Evolutionary conservation across 1,140 invertebrate genomes (phyloP).

Genomic region (Calephelis nemesis): DNA sequence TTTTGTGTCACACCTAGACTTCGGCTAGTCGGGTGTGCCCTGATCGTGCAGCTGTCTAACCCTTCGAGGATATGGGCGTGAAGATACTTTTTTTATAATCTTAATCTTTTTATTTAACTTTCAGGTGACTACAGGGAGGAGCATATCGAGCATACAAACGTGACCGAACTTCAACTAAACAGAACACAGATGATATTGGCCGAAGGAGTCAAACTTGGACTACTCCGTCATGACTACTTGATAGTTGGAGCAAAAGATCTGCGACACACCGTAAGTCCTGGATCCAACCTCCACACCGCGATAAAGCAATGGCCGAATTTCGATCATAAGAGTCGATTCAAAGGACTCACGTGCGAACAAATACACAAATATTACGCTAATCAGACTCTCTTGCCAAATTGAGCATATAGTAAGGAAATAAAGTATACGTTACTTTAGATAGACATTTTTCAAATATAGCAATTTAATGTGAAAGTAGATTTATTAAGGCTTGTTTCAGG

Average conservation of each 20-base stretch:
- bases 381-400: slow-evolving; percentile 5
- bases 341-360: slow-evolving; percentile 40
- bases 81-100: no score
- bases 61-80: no score
- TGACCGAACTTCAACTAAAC: slow-evolving; percentile 44
- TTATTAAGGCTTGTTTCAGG: neutral
- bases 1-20: no score
- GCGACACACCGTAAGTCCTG: slow-evolving; percentile 44
- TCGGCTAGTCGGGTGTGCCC: no score
- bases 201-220: slow-evolving; percentile 45
- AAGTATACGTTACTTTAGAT: no score
- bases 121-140: slow-evolving; percentile 63
- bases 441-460: no score
- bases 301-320: slow-evolving; percentile 45
- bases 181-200: slow-evolving; percentile 49
- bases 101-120: neutral
- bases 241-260: slow-evolving; percentile 55
- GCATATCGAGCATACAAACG: slow-evolving; percentile 35
- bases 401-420: no score
- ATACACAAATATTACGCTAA: slow-evolving; percentile 41
- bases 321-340: slow-evolving; percentile 42
- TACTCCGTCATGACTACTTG: slow-evolving; percentile 44
- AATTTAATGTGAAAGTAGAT: no score
- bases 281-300: slow-evolving; percentile 49
- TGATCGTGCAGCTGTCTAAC: no score